Base-by-base conservation (phyloP, 1,140 invertebrate genomes). In the Papilio dardanus region DNA sequence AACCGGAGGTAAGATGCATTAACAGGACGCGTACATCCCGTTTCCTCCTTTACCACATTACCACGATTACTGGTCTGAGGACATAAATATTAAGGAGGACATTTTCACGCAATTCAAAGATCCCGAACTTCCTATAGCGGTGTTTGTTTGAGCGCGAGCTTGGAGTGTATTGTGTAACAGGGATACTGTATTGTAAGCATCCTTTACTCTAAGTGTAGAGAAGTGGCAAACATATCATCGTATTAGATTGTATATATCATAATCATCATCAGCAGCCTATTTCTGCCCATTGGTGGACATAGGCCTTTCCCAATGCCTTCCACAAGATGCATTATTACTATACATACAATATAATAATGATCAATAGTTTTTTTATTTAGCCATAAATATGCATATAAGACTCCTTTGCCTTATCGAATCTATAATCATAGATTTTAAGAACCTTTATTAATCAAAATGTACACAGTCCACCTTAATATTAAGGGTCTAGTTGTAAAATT, bases 11-110 rank as follows among this genome's bases (percentile, higher is more conserved):
- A 24, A 71, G 68, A 31, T 28, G 24, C 24, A 31, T 71, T 1
- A 24, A 50, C 69, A 71, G 69, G 69, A 71, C 50, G 30, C 42
- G 12, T n/a, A 50, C 42, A 35, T 71, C 69, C 69, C n/a, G 69
- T 71, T 71, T 71, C 69, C 69, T 71, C 24, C 33, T 24, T 69
- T 69, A 2, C 42, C 40, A 24, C 19, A 50, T 71, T 71, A 71
- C 40, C 69, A 50, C 21, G 69, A 50, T 71, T 71, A 30, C 69
- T 30, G 69, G 28, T 69, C 35, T 14, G 35, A 69, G 67, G 67
- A 69, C 33, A 42, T 40, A 24, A 69, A 42, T 69, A 37, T 69
- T 62, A 62, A 62, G 30, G 54, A 62, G 54, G 54, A 62, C 54
- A 62, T 62, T 62, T 62, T 28, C 54, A 28, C 24, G 24, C 24